A percentile compares a stretch with the other conserved stretches of the same genome.
phyloP scores from a whole-genome alignment of 2,797 vertebrate genomes.

The Cryptoblepharus egeriae region DNA sequence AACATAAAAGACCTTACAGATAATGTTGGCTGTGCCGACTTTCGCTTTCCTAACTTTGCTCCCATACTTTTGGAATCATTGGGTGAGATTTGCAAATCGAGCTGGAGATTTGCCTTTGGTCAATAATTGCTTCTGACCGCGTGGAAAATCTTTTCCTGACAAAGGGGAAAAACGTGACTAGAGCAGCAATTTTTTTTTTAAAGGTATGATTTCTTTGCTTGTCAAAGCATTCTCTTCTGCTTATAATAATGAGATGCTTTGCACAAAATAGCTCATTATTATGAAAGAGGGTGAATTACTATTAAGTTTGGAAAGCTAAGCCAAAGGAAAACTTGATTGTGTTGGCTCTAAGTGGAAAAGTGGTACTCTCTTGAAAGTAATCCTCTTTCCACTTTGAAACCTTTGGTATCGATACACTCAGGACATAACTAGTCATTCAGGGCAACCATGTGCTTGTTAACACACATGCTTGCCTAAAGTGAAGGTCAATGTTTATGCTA shows the following conservation, averaged over 20 bases:
- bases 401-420: conserved; percentile 57
- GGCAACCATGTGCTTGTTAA: too few species aligned
- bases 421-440: not conserved
- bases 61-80: conserved; percentile 49
- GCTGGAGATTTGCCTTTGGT: conserved; percentile 58
- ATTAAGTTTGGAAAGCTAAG: conserved; percentile 67
- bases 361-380: conserved; percentile 69
- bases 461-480: too few species aligned
- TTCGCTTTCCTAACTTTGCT: conserved; percentile 71
- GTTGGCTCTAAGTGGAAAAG: conserved; percentile 66
- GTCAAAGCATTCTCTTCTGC: conserved; percentile 75
- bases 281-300: conserved; percentile 71
- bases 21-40: conserved; percentile 75
- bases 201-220: conserved; percentile 74
- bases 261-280: conserved; percentile 74
- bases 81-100: conserved; percentile 60
- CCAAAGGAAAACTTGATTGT: conserved; percentile 65
- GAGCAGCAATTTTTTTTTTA: conserved; percentile 62
- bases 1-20: conserved; percentile 80
- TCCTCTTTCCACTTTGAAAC: conserved; percentile 61
- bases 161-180: conserved; percentile 57
- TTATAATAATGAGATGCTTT: conserved; percentile 79
- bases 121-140: conserved; percentile 69
- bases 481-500: not conserved
- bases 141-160: conserved; percentile 73